Evolutionary conservation across 2,113 vertebrate genomes (phyloP).

Genomic region (Trematomus loennbergii): DNA sequence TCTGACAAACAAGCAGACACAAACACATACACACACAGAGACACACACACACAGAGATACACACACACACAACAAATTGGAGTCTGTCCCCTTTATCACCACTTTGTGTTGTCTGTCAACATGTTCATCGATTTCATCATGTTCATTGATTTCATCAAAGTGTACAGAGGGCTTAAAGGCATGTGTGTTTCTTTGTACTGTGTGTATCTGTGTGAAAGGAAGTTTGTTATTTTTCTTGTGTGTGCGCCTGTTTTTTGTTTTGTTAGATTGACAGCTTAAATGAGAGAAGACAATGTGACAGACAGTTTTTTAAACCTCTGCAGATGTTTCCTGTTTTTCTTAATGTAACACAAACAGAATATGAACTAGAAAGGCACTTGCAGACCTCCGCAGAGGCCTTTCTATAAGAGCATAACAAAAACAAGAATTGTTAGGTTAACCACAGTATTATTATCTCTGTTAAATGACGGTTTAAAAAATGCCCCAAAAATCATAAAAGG

Average conservation of each 20-base stretch:
- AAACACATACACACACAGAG: not conserved
- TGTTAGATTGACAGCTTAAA: constrained; percentile 21
- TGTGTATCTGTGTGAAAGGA: not conserved
- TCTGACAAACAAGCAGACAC: not conserved
- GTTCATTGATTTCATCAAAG: constrained; percentile 35
- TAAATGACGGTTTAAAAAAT: not conserved
- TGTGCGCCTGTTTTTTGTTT: not conserved
- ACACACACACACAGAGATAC: not conserved
- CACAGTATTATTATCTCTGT: not conserved
- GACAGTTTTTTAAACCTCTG: not conserved
- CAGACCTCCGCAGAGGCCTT: too few species aligned
- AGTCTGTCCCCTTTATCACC: not conserved
- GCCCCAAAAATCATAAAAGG: too few species aligned
- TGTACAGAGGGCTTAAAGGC: constrained; percentile 13
- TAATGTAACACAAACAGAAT: constrained; percentile 7
- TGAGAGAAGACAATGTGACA: not conserved
- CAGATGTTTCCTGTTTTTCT: not conserved
- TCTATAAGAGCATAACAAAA: not conserved
- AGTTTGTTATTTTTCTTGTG: not conserved
- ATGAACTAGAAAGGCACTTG: not conserved
- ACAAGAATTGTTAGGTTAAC: not conserved
- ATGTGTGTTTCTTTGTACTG: constrained; percentile 8
- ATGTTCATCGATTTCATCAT: not conserved
- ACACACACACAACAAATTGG: constrained; percentile 5
- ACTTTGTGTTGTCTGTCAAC: constrained; percentile 42